phyloP scores from a whole-genome alignment of 2,888 invertebrate species.

The Acanthosoma haemorrhoidale region DNA sequence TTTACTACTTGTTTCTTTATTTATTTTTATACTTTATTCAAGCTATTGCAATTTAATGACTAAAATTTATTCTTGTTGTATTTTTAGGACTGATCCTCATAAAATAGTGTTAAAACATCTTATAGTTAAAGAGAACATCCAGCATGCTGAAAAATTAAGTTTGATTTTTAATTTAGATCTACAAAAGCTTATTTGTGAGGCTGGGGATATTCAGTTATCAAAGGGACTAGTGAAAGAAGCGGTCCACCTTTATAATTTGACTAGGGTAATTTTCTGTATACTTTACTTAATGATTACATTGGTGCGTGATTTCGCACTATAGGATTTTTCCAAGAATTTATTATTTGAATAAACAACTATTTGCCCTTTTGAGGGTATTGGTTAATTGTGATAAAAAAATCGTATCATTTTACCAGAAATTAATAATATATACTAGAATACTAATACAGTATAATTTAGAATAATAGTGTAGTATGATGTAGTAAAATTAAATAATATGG shows the following conservation, averaged over 20 bases:
- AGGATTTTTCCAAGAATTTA: no score
- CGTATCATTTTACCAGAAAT: no score
- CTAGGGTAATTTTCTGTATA: conserved; percentile 55
- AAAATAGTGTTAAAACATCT: conserved; percentile 43
- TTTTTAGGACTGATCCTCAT: conserved; percentile 34
- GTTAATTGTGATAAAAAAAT: no score
- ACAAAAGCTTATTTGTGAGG: conserved; percentile 59
- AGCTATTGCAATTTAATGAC: not conserved
- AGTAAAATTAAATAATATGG: no score
- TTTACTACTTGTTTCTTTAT: not conserved
- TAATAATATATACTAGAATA: no score
- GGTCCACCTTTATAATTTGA: conserved; percentile 71
- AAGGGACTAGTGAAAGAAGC: conserved; percentile 71
- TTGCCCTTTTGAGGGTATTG: no score
- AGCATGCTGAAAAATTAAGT: conserved; percentile 55
- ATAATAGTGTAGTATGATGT: no score
- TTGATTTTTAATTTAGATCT: conserved; percentile 58
- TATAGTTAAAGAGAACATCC: conserved; percentile 52
- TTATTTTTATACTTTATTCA: no score
- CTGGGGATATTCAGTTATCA: conserved; percentile 74
- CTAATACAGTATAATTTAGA: no score
- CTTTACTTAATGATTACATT: no score
- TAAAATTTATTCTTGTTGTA: not conserved
- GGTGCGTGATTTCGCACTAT: no score
- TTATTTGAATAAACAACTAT: no score